Evolutionary conservation across 2,888 invertebrate species (phyloP), one percentile per base, ranked within the genome.

Genomic region (Acrobasis consociella): DNA sequence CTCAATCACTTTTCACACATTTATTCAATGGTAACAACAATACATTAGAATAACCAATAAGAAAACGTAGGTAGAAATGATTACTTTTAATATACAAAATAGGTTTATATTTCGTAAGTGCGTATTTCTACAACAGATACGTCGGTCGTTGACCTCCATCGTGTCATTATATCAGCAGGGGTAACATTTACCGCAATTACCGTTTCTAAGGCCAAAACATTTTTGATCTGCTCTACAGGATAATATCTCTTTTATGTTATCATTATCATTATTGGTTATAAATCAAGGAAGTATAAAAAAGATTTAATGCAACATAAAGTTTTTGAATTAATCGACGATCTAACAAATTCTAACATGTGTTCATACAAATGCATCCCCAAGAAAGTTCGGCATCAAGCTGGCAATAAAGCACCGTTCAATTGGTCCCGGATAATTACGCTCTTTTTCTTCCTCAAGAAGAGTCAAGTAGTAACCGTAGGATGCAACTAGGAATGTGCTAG

Each of bases 1-100:
- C 22, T 22, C 22, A 11, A 42, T 13, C 17, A 49, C 16, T 16
- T 15, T 55, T 39, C 39, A 55, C 16, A 10, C 15, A 39, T 55
- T 55, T 55, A 55, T 15, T 55, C 5, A 55, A 55, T 16, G n/a
- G n/a, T n/a, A 13, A 46, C 13, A 16, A 55, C 37, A 39, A 55
- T 16, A 31, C 13, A 16, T 16, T 37, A 9, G n/a, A 15, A 55
- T 55, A 39, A 53, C 37, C n/a, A n/a, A 55, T 39, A 55, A 10
- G 38, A 39, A 39, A 55, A 39, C 38, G 38, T 55, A 39, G 38
- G 16, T 55, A 55, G 38, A 55, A 55, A 55, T 9, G 0, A 42
- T 17, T 13, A 56, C 1, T 11, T 16, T 56, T 15, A 56, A 17
- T 42, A 42, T 5, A 56, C 38, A 56, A 39, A 42, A 56, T 56